A percentile compares a stretch with the other conserved stretches of the same genome.
phyloP scores from a whole-genome alignment of 2,888 invertebrate genomes.

The Halocaridina rubra region DNA sequence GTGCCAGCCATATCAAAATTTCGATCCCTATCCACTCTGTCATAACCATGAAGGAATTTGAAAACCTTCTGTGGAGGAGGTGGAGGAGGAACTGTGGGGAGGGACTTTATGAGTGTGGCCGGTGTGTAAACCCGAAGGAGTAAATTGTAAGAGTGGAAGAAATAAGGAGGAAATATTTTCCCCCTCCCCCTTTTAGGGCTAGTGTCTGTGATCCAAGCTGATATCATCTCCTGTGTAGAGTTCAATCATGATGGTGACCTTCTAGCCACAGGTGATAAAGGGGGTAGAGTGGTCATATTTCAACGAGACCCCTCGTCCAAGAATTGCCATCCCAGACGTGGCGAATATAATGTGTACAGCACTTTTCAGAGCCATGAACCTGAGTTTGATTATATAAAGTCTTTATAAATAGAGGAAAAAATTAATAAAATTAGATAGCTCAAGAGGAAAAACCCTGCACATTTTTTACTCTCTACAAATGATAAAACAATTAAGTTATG shows the following conservation, averaged over 20 bases:
- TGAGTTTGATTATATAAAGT: slow-evolving; percentile 99
- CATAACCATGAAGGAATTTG: no score
- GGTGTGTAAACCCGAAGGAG: no score
- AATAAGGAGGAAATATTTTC: no score
- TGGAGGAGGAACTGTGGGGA: no score
- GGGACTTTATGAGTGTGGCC: no score
- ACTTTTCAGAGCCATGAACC: slow-evolving; percentile 99
- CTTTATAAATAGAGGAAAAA: slow-evolving; percentile 99
- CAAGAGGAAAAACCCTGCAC: slow-evolving; percentile 95
- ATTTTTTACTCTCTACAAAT: slow-evolving; percentile 98
- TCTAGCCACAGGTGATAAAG: slow-evolving; percentile 98
- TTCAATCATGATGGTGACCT: slow-evolving; percentile 99
- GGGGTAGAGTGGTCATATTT: slow-evolving; percentile 99
- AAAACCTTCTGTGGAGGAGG: no score
- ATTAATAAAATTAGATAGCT: slow-evolving; percentile 99
- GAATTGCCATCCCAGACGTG: slow-evolving; percentile 87
- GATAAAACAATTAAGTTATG: slow-evolving; percentile 98
- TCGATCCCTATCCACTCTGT: no score
- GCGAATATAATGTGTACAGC: slow-evolving; percentile 99
- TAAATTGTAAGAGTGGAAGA: no score
- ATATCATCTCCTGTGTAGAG: slow-evolving; percentile 99
- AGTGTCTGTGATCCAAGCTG: no score
- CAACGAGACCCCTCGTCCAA: slow-evolving; percentile 86
- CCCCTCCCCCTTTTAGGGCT: no score
- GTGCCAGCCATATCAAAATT: no score